These are phyloP conservation scores for Solea senegalensis DNA, from an alignment of 2,113 vertebrate genomes.

Conservation along the genomic window DNA sequence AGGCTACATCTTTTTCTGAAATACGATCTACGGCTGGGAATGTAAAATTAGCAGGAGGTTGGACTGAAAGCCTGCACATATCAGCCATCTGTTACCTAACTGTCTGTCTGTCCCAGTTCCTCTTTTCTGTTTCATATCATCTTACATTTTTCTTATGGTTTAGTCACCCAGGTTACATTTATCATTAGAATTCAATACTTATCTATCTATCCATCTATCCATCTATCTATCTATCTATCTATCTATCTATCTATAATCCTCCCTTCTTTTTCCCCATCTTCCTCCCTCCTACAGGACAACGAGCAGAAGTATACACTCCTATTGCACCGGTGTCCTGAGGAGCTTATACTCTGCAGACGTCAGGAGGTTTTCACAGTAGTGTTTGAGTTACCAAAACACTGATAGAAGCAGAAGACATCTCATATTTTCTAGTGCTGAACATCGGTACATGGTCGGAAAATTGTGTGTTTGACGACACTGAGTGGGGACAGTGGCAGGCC, in stretches of 20 bases:
- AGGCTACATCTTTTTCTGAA: too few species aligned
- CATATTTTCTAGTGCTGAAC: not conserved
- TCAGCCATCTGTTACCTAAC: conserved; percentile 52
- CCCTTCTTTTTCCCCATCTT: not conserved
- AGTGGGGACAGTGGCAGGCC: not conserved
- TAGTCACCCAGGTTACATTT: not conserved
- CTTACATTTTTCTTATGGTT: not conserved
- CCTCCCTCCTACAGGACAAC: conserved; percentile 4
- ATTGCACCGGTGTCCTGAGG: not conserved
- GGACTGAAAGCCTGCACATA: conserved; percentile 43
- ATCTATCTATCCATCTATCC: too few species aligned
- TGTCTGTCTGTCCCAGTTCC: conserved; percentile 1
- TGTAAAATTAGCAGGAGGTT: conserved; percentile 35
- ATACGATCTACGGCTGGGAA: not conserved
- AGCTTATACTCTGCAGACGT: not conserved
- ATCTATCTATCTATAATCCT: not conserved
- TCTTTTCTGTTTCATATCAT: not conserved
- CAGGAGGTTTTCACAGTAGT: not conserved
- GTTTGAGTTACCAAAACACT: not conserved
- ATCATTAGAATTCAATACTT: conserved; percentile 1
- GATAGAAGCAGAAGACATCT: not conserved
- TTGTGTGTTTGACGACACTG: too few species aligned
- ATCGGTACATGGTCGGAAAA: too few species aligned
- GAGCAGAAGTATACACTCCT: conserved; percentile 5
- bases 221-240: too few species aligned